Percentiles rank a stretch among this genome's conserved stretches.
phyloP scores from a whole-genome alignment of 2,797 vertebrate species.

The Melanotaenia boesemani region DNA sequence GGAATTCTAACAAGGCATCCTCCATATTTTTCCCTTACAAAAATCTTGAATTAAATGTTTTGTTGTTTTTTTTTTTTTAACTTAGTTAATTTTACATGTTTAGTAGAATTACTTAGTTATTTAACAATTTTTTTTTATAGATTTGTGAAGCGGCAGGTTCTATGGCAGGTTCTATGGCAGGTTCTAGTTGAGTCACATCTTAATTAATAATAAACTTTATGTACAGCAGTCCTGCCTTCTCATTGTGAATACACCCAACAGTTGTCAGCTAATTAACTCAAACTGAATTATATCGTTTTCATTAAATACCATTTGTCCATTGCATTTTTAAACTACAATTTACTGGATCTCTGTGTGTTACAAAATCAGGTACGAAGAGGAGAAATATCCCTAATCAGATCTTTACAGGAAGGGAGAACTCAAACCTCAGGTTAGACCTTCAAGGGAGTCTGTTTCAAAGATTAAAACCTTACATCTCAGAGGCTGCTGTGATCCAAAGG shows the following conservation, averaged over 20 bases:
- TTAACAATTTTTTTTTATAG: not conserved
- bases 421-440: conserved; percentile 53
- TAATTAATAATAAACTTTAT: not conserved
- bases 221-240: not conserved
- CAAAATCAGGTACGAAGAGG: conserved; percentile 26
- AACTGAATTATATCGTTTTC: not conserved
- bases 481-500: conserved; percentile 56
- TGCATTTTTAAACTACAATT: conserved; percentile 20
- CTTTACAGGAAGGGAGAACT: conserved; percentile 66
- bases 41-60: conserved; percentile 1
- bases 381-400: conserved; percentile 50
- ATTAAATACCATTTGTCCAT: not conserved
- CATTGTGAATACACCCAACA: not conserved
- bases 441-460: conserved; percentile 62
- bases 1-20: not conserved
- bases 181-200: not conserved
- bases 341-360: not conserved
- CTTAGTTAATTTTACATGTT: not conserved
- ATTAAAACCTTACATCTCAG: conserved; percentile 70
- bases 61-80: not conserved
- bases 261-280: not conserved
- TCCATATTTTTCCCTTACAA: not conserved
- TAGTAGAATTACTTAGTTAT: no score
- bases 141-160: not conserved
- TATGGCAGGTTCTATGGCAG: not conserved